Conservation (phyloP, 2,113 vertebrate genomes). For the Scortum barcoo region DNA sequence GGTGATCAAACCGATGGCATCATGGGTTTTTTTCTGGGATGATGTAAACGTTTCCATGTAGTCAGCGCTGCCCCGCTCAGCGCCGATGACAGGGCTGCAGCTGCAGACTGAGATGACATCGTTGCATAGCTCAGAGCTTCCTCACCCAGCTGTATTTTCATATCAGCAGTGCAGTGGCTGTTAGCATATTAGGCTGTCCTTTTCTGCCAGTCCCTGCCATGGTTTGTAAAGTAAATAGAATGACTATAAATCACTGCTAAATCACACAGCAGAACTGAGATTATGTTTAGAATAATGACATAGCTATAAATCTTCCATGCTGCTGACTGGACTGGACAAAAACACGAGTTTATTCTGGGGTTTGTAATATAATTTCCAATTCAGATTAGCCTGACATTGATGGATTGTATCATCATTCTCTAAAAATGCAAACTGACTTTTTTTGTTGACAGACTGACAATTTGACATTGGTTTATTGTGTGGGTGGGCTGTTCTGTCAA, state of each 20-base stretch:
- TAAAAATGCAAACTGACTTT: slow-evolving; percentile 76
- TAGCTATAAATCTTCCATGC: slow-evolving; percentile 80
- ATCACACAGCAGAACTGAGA: slow-evolving; percentile 77
- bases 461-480: slow-evolving; percentile 69
- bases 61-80: slow-evolving; percentile 37
- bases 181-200: slow-evolving; percentile 71
- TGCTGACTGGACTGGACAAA: slow-evolving; percentile 74
- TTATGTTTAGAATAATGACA: slow-evolving; percentile 83
- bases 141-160: slow-evolving; percentile 49
- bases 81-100: slow-evolving; percentile 48
- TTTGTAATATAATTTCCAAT: slow-evolving; percentile 78
- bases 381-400: slow-evolving; percentile 80
- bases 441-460: slow-evolving; percentile 70
- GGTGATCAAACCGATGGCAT: slow-evolving; percentile 36
- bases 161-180: slow-evolving; percentile 59
- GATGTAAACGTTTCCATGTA: slow-evolving; percentile 58
- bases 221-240: slow-evolving; percentile 78
- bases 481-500: slow-evolving; percentile 59
- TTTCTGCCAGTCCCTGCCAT: slow-evolving; percentile 60
- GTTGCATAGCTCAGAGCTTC: slow-evolving; percentile 28
- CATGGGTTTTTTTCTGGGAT: slow-evolving; percentile 17
- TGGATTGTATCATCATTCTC: slow-evolving; percentile 77
- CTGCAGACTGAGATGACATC: slow-evolving; percentile 52
- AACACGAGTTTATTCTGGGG: slow-evolving; percentile 68
- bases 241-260: slow-evolving; percentile 80